Conservation (phyloP, 2,888 invertebrate genomes). For the Mesorhabditis sp. region DNA sequence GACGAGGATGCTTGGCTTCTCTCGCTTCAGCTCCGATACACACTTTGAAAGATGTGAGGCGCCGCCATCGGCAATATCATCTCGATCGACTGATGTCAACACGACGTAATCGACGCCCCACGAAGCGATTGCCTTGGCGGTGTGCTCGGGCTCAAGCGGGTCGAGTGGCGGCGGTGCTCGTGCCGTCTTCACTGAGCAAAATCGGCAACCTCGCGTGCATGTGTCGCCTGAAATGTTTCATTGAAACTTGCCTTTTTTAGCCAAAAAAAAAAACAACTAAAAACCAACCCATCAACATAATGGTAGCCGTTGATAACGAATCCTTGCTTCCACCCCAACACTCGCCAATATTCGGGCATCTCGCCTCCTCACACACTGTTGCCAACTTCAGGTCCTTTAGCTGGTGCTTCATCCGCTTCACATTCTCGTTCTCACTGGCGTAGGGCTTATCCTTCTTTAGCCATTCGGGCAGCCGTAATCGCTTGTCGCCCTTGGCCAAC, state of each 20-base stretch:
- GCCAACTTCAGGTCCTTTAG: slow-evolving; percentile 50
- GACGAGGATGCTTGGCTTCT: slow-evolving; percentile 78
- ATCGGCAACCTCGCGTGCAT: slow-evolving; percentile 59
- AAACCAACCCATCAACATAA: slow-evolving; percentile 91
- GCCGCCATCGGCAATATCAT: slow-evolving; percentile 89
- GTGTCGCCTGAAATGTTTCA: slow-evolving; percentile 60
- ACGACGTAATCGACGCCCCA: slow-evolving; percentile 98
- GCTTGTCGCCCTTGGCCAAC: slow-evolving; percentile 40
- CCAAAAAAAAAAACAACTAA: slow-evolving; percentile 13
- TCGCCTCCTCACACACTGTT: slow-evolving; percentile 56
- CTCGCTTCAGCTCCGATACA: slow-evolving; percentile 77
- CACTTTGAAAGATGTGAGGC: slow-evolving; percentile 88
- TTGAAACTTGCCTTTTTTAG: background rate
- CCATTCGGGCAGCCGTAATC: slow-evolving; percentile 55
- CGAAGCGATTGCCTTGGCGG: slow-evolving; percentile 82
- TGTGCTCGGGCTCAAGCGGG: slow-evolving; percentile 82
- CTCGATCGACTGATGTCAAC: slow-evolving; percentile 89
- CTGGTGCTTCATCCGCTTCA: slow-evolving; percentile 46
- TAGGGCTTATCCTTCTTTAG: slow-evolving; percentile 47
- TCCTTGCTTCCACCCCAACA: slow-evolving; percentile 91
- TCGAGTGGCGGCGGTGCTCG: slow-evolving; percentile 83
- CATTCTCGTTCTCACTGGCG: slow-evolving; percentile 42
- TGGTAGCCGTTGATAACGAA: slow-evolving; percentile 84
- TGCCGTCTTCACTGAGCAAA: slow-evolving; percentile 96
- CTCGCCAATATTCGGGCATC: slow-evolving; percentile 67